phyloP scores from a whole-genome alignment of 2,113 vertebrate species.

The Aleadryas rufinucha region DNA sequence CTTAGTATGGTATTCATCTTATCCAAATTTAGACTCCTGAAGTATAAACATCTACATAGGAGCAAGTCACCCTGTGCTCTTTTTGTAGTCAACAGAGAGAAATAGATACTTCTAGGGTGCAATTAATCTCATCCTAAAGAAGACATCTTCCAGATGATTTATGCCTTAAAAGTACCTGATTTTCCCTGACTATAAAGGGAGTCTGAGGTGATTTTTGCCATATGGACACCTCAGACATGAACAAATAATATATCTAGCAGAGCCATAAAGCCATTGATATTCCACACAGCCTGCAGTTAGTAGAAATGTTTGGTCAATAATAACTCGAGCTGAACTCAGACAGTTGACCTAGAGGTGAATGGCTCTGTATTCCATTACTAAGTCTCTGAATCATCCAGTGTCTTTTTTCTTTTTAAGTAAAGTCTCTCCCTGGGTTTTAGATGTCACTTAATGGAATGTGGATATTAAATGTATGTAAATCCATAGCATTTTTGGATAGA shows the following conservation, averaged over 20 bases:
- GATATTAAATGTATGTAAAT: conserved; percentile 51
- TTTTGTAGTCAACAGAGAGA: conserved; percentile 48
- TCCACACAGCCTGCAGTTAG: conserved; percentile 53
- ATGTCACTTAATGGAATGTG: conserved; percentile 42
- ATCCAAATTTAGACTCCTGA: conserved; percentile 51
- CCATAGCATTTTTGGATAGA: conserved; percentile 20
- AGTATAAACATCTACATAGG: conserved; percentile 56
- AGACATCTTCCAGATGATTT: conserved; percentile 41
- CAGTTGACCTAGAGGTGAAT: conserved; percentile 51
- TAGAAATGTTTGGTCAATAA: conserved; percentile 68
- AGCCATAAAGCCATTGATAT: conserved; percentile 53
- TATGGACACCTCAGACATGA: conserved; percentile 47
- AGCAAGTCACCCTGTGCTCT: conserved; percentile 30
- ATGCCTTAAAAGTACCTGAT: conserved; percentile 45
- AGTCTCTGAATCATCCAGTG: neutral
- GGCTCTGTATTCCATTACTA: conserved; percentile 37
- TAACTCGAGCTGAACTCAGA: conserved; percentile 56
- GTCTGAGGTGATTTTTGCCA: conserved; percentile 58
- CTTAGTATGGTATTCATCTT: conserved; percentile 53
- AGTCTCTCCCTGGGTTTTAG: conserved; percentile 12
- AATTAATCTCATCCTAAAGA: conserved; percentile 51
- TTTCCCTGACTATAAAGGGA: conserved; percentile 37
- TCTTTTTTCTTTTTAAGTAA: conserved; percentile 23
- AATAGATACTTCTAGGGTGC: conserved; percentile 46
- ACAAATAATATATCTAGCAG: conserved; percentile 49